Evolutionary conservation across 64 coral and sea anemone species (phyloP).

Genomic region (Montipora cactus): DNA sequence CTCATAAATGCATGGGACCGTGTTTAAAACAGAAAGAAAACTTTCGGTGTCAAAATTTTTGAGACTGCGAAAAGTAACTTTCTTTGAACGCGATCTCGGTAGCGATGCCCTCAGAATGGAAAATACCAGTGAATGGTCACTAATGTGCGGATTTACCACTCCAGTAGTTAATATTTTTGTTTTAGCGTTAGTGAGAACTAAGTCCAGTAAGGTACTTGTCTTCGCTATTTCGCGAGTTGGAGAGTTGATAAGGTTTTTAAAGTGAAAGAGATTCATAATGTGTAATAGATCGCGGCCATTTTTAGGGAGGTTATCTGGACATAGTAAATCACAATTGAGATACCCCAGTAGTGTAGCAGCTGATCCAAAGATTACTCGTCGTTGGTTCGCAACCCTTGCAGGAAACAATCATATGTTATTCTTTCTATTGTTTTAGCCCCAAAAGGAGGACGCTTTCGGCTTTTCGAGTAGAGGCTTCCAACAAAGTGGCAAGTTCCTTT

Average conservation of each 20-base stretch:
- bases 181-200: constrained; percentile 47
- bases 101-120: constrained; percentile 27
- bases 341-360: neutral
- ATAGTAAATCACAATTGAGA: constrained; percentile 23
- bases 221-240: neutral
- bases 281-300: constrained; percentile 1
- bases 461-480: neutral
- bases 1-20: constrained; percentile 18
- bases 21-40: constrained; percentile 5
- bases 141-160: constrained; percentile 40
- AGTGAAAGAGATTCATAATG: constrained; percentile 17
- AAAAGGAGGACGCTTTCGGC: neutral
- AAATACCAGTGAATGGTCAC: constrained; percentile 62
- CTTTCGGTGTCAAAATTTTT: neutral
- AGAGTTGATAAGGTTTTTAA: constrained; percentile 4
- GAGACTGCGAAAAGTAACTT: neutral
- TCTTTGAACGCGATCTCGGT: neutral
- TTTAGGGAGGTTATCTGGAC: constrained; percentile 16
- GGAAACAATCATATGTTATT: no score
- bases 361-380: no score
- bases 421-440: neutral
- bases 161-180: constrained; percentile 32
- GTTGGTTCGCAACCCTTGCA: no score
- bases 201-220: constrained; percentile 18
- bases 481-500: neutral